These are phyloP conservation scores for Vulpes lagopus DNA, from an alignment of 2,113 vertebrate species.

Conservation along the genomic window DNA sequence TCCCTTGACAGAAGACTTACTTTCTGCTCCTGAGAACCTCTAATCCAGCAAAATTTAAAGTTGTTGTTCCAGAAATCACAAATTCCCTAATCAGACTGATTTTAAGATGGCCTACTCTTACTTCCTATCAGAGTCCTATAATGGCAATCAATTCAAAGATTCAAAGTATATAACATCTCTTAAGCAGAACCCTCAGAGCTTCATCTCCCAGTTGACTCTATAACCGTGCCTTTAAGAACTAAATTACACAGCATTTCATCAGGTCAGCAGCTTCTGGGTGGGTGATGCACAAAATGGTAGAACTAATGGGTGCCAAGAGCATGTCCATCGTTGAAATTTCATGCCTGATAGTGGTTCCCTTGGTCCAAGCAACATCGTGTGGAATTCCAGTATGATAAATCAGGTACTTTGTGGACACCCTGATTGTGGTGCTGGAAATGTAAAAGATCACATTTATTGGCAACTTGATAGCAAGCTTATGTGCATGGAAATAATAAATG, in stretches of 20 bases:
- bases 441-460: not conserved
- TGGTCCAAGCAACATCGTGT: not conserved
- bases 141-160: not conserved
- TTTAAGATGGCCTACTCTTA: not conserved
- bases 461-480: constrained; percentile 6
- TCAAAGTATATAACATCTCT: not conserved
- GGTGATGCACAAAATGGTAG: not conserved
- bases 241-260: not conserved
- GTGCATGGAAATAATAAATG: not conserved
- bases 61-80: not conserved
- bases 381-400: not conserved
- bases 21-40: not conserved
- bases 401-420: not conserved
- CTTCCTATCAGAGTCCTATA: not conserved
- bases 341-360: not conserved
- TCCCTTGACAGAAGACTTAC: not conserved
- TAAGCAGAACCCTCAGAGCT: not conserved
- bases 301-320: not conserved
- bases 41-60: not conserved
- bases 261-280: not conserved
- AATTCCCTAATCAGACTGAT: not conserved
- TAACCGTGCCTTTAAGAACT: not conserved
- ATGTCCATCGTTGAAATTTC: not conserved
- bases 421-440: not conserved
- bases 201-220: not conserved